Evolutionary conservation across 2,113 vertebrate genomes (phyloP).

Genomic region (Megatriorchis doriae): DNA sequence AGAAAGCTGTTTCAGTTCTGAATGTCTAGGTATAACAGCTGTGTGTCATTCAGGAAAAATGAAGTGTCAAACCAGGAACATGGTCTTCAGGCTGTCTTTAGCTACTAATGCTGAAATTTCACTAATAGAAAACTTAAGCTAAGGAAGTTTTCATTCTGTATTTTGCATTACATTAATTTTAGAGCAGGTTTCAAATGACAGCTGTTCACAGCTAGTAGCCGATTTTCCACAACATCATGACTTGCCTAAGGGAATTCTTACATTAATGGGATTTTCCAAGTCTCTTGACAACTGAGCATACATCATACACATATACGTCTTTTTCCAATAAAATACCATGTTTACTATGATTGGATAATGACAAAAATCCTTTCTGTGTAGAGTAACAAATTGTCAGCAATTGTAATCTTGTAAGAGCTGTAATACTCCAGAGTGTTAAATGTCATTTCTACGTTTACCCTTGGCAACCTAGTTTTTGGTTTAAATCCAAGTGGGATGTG

Average conservation of each 20-base stretch:
- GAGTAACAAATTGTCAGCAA: neutral
- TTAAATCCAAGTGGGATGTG: neutral
- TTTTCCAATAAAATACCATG: neutral
- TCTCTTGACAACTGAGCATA: conserved; percentile 8
- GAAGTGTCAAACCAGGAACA: neutral
- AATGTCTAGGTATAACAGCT: neutral
- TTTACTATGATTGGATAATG: neutral
- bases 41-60: neutral
- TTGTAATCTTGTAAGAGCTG: neutral
- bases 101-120: neutral
- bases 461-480: neutral
- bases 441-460: neutral
- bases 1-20: neutral
- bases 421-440: neutral
- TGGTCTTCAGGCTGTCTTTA: neutral
- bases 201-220: neutral
- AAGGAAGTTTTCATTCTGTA: neutral
- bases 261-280: conserved; percentile 35
- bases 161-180: neutral
- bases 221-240: neutral
- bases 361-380: neutral
- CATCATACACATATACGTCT: neutral
- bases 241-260: conserved; percentile 9
- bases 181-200: neutral
- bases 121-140: neutral